A percentile compares a stretch with the other conserved stretches of the same genome.
Evolutionary conservation across 2,797 vertebrate species (phyloP).

Genomic region (Antrozous pallidus): DNA sequence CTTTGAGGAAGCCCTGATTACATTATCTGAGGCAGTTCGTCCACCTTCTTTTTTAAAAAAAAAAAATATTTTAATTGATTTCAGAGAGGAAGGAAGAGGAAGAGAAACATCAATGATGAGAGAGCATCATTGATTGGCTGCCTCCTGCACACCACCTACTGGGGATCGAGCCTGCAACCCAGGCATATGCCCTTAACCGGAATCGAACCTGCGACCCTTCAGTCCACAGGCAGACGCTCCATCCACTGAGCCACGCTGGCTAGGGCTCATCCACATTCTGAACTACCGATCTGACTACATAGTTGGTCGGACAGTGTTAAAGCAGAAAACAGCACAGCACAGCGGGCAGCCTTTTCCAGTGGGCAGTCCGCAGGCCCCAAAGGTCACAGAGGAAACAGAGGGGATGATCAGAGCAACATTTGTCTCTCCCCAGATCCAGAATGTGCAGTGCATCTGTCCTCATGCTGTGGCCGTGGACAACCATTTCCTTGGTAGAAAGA

Average conservation of each 20-base stretch:
- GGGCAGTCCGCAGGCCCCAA: conserved; percentile 85
- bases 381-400: conserved; percentile 85
- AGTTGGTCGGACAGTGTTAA: conserved; percentile 88
- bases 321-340: conserved; percentile 86
- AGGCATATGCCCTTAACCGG: too few species aligned
- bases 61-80: too few species aligned
- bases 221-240: too few species aligned
- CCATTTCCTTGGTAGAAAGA: conserved; percentile 86
- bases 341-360: conserved; percentile 84
- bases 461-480: conserved; percentile 85
- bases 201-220: too few species aligned
- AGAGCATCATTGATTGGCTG: too few species aligned
- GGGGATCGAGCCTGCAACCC: too few species aligned
- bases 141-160: too few species aligned
- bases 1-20: conserved; percentile 87
- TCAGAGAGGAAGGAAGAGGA: too few species aligned
- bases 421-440: conserved; percentile 86
- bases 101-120: too few species aligned
- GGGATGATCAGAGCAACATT: conserved; percentile 85
- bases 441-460: conserved; percentile 84
- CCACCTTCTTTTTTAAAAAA: conserved; percentile 80
- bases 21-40: conserved; percentile 86
- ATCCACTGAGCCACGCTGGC: too few species aligned
- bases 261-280: conserved; percentile 77
- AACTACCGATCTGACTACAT: conserved; percentile 87